Evolutionary conservation across 2,797 vertebrate species (phyloP).

Genomic region (Acanthis flammea): DNA sequence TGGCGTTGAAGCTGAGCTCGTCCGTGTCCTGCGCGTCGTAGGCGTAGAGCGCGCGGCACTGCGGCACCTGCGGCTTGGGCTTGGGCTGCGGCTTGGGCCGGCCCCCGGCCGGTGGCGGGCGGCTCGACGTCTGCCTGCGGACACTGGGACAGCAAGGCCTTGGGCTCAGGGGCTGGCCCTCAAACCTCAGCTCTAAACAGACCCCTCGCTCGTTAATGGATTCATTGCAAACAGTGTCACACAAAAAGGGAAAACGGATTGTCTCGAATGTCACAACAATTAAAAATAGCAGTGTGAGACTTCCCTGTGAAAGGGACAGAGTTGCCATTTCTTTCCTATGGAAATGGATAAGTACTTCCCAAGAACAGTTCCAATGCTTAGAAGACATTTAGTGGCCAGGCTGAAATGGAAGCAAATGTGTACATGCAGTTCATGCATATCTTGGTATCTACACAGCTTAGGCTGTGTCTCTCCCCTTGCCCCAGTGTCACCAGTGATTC

Average conservation of each 20-base stretch:
- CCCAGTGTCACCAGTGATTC: background rate
- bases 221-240: background rate
- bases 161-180: background rate
- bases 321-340: background rate
- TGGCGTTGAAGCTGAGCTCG: slow-evolving; percentile 97
- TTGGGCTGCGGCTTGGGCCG: slow-evolving; percentile 95
- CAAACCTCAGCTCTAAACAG: background rate
- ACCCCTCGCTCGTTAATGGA: background rate
- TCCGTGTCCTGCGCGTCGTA: slow-evolving; percentile 98
- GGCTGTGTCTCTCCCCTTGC: background rate
- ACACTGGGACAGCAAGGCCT: slow-evolving; percentile 68
- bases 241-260: background rate
- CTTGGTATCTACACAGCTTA: background rate
- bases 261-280: background rate
- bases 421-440: background rate
- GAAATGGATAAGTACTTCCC: background rate
- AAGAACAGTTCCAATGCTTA: background rate
- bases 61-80: slow-evolving; percentile 95
- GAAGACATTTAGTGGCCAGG: background rate
- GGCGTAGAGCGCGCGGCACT: slow-evolving; percentile 94
- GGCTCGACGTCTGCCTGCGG: slow-evolving; percentile 83
- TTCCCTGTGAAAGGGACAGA: background rate
- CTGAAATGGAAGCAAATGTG: background rate
- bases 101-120: slow-evolving; percentile 89
- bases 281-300: background rate